Evolutionary conservation across 2,113 vertebrate genomes (phyloP), one percentile per base, ranked within the genome.

Genomic region (Bujurquina vittata): DNA sequence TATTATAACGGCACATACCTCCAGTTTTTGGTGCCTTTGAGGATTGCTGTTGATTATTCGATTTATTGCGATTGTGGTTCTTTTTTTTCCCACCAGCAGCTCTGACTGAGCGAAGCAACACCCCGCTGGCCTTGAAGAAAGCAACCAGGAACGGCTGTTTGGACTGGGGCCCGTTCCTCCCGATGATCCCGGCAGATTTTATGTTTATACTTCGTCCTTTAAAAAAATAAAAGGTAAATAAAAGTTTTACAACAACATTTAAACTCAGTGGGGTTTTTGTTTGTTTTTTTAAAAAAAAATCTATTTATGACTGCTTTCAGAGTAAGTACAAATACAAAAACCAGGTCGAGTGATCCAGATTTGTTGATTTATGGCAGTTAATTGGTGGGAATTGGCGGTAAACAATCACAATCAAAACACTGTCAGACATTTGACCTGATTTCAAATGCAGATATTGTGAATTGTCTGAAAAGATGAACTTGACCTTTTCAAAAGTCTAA

Each of bases 101-200:
- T 94, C 98, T 95, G 72, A 99, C 97, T 2, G 98, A 99, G 80
- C 98, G 98, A 76, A 99, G 96, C 83, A 99, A 95, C 22, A 99
- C 97, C 92, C 98, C 98, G 0, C 98, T 99, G 79, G 98, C 98
- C 95, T 99, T 99, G 93, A 99, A 99, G 95, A 99, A 99, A 1
- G 98, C 98, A 90, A 99, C 98, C 94, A 99, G 96, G 94, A 99
- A 99, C 0, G 98, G 98, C 61, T 99, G 98, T 78, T 99, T 99
- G 87, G 98, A 98, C 89, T 99, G 98, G 40, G 98, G 97, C 43
- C 98, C 98, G 0, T 96, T 97, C 88, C 98, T 96, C 77, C 98
- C 98, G 80, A 99, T 94, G 43, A 99, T 96, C 73, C 98, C 98
- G 22, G 97, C 98, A 15, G 98, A 97, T 91, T 99, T 99, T 18